Base-by-base conservation (phyloP, 2,888 invertebrate genomes). In the Orthosia gothica region DNA sequence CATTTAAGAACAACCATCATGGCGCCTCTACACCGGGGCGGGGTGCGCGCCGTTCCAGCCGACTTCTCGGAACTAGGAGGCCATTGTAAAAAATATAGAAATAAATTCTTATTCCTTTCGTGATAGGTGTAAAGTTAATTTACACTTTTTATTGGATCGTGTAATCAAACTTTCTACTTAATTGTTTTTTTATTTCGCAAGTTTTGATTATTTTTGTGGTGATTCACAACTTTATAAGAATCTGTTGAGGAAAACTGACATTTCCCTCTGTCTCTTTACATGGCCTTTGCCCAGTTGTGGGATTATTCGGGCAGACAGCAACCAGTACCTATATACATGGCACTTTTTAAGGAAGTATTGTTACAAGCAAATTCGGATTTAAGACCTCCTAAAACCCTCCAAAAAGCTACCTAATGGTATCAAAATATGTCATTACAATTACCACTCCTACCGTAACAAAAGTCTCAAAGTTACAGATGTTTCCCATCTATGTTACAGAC, bases 91-190 rank as follows among this genome's bases (percentile, higher is more conserved):
- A 82, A 82, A 82, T 71, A 71, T 82, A 81, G 81, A 84, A 81
- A 84, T 84, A 84, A 83, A 81, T 66, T 84, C 52, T 65, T 68
- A 52, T 81, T 63, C 76, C 70, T 84, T 76, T 82, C 69, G 65
- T 73, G 70, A 73, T 84, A 84, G 84, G 82, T 84, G 82, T 82
- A 84, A 82, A 77, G 77, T 84, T 84, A 84, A 84, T 81, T 84
- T 84, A 81, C 47, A 70, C 54, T 84, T 82, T 84, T 81, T 82
- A 47, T 84, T 84, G 45, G 12, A 16, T 62, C 47, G 18, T 70
- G 47, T 72, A 72, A 72, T 82, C 70, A 77, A 81, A 81, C 72
- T 84, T 79, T 82, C 74, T 66, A 71, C 77, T 81, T 81, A 54
- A 32, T 67, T 84, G 64, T 59, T 58, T 79, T 64, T 65, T 66